phyloP scores from a whole-genome alignment of 2,113 vertebrate species.

The Phyllostomus discolor region DNA sequence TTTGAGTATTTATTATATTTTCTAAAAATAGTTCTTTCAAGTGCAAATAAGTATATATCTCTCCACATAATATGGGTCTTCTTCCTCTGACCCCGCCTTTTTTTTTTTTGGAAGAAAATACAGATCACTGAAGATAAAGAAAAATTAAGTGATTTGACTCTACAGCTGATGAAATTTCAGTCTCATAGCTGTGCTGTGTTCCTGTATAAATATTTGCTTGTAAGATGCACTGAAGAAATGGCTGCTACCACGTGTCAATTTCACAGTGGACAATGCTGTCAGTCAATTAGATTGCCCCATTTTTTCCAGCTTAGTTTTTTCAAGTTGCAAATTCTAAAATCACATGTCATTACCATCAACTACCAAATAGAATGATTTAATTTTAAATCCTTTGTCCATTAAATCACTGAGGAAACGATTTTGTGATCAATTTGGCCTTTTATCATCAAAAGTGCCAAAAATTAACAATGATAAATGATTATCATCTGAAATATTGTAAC shows the following conservation, averaged over 20 bases:
- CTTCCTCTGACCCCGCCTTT: background rate
- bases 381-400: slow-evolving; percentile 70
- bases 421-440: slow-evolving; percentile 78
- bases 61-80: background rate
- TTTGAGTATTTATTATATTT: slow-evolving; percentile 1
- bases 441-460: slow-evolving; percentile 77
- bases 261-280: background rate
- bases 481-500: slow-evolving; percentile 70
- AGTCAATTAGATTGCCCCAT: slow-evolving; percentile 38
- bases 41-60: slow-evolving; percentile 23
- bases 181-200: background rate
- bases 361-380: slow-evolving; percentile 70
- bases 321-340: slow-evolving; percentile 71
- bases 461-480: slow-evolving; percentile 78
- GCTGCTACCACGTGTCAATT: background rate
- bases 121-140: background rate
- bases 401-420: slow-evolving; percentile 69
- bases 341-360: slow-evolving; percentile 74
- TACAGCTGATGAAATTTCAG: background rate
- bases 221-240: slow-evolving; percentile 28
- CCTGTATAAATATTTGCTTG: background rate
- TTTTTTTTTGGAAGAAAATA: background rate
- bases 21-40: slow-evolving; percentile 31
- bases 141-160: background rate
- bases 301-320: slow-evolving; percentile 62